Evolutionary conservation across 2,113 vertebrate species (phyloP).

Genomic region (Onychostoma macrolepis): DNA sequence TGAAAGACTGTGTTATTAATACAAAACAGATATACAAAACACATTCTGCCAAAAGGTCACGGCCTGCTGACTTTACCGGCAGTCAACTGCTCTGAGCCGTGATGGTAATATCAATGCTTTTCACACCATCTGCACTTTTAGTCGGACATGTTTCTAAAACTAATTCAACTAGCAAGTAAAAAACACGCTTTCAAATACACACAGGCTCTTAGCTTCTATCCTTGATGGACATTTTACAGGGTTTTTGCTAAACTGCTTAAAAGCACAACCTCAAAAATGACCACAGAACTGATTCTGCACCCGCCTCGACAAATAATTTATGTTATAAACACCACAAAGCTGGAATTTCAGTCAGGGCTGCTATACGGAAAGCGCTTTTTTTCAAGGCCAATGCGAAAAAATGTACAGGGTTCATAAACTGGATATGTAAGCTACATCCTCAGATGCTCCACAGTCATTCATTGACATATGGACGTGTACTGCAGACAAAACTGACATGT

Average conservation of each 20-base stretch:
- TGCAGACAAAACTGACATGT: neutral
- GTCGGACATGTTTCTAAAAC: neutral
- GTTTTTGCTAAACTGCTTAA: neutral
- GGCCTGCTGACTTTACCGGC: neutral
- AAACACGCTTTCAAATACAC: neutral
- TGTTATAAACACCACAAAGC: neutral
- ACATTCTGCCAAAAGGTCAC: conserved; percentile 22
- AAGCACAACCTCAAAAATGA: conserved; percentile 6
- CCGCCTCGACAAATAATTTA: neutral
- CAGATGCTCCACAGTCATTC: neutral
- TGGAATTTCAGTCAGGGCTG: neutral
- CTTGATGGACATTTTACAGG: neutral
- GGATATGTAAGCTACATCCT: neutral
- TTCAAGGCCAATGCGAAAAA: neutral
- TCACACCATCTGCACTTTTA: conserved; percentile 1
- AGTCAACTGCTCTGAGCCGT: conserved; percentile 15
- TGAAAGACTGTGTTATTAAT: neutral
- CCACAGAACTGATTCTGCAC: neutral
- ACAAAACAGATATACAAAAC: conserved; percentile 22
- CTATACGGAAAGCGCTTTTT: neutral
- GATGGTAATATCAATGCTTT: conserved; percentile 22
- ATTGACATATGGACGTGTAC: neutral
- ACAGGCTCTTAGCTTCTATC: neutral
- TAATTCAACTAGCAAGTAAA: neutral
- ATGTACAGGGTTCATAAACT: neutral